Percentiles rank a stretch among this genome's conserved stretches.
These are phyloP conservation scores for Lingula anatina DNA, from an alignment of 2,888 invertebrate species.

Conservation along the genomic window DNA sequence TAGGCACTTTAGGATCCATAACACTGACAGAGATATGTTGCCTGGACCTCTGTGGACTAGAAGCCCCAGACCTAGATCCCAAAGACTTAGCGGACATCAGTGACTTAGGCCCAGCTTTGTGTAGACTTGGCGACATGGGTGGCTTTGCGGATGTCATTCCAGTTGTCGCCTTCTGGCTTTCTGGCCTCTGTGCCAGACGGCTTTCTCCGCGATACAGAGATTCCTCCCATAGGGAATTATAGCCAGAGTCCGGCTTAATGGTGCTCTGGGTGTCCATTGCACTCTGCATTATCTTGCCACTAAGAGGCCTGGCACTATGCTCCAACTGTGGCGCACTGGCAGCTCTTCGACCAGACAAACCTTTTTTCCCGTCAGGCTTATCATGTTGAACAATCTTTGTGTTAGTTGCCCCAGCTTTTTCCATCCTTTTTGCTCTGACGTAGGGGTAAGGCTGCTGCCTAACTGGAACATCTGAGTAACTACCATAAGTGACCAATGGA, in stretches of 20 bases:
- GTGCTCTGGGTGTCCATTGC: constrained; percentile 34
- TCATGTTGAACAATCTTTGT: constrained; percentile 29
- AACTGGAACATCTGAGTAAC: constrained; percentile 43
- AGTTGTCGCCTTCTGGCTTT: not conserved
- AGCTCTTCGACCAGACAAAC: constrained; percentile 5
- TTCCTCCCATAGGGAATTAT: constrained; percentile 4
- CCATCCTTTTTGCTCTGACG: constrained; percentile 47
- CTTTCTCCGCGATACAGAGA: not conserved
- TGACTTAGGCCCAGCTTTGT: not conserved
- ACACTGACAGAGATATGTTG: not conserved
- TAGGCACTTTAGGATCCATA: not conserved
- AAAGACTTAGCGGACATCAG: not conserved
- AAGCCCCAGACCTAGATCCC: not conserved
- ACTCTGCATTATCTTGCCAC: constrained; percentile 27
- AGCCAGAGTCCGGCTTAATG: constrained; percentile 8
- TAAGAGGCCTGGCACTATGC: constrained; percentile 43
- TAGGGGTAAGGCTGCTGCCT: constrained; percentile 43
- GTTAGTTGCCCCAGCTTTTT: constrained; percentile 43
- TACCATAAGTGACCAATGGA: constrained; percentile 42
- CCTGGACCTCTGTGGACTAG: not conserved
- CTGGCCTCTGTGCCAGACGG: not conserved
- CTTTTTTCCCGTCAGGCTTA: constrained; percentile 3
- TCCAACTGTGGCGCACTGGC: constrained; percentile 24
- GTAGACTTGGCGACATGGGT: constrained; percentile 16
- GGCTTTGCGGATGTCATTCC: constrained; percentile 15